phyloP scores from a whole-genome alignment of 2,888 invertebrate genomes.

The Scaptomyza cyrtandrae region DNA sequence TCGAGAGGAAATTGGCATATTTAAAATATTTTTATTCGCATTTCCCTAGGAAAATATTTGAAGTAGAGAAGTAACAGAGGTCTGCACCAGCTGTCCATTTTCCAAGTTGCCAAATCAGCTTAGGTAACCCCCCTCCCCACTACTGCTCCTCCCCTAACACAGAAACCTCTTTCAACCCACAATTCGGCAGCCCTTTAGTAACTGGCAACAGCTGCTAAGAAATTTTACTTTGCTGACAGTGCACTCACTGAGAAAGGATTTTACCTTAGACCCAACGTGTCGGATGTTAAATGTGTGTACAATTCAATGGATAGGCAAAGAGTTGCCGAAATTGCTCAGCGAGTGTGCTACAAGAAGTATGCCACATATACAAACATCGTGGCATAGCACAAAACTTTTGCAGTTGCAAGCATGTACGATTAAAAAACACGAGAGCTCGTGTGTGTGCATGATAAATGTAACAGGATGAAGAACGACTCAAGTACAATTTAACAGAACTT shows the following conservation, averaged over 20 bases:
- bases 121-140: constrained; percentile 11
- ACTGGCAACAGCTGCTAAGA: constrained; percentile 51
- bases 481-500: background rate
- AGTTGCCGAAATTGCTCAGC: constrained; percentile 39
- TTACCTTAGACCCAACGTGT: constrained; percentile 54
- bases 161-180: no score
- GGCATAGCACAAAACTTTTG: constrained; percentile 14
- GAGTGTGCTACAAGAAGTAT: constrained; percentile 17
- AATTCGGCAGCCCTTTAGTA: background rate
- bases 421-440: background rate
- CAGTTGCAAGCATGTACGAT: constrained; percentile 9
- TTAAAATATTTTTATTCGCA: constrained; percentile 14
- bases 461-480: background rate
- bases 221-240: constrained; percentile 57
- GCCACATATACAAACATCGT: constrained; percentile 13
- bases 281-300: constrained; percentile 63
- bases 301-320: constrained; percentile 65
- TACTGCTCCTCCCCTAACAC: background rate
- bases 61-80: constrained; percentile 7
- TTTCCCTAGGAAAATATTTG: constrained; percentile 6
- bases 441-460: background rate
- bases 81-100: constrained; percentile 48
- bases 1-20: constrained; percentile 27
- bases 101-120: constrained; percentile 55
- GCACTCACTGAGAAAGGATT: constrained; percentile 42